phyloP scores from a whole-genome alignment of 2,797 vertebrate genomes.

The Octomys mimax region DNA sequence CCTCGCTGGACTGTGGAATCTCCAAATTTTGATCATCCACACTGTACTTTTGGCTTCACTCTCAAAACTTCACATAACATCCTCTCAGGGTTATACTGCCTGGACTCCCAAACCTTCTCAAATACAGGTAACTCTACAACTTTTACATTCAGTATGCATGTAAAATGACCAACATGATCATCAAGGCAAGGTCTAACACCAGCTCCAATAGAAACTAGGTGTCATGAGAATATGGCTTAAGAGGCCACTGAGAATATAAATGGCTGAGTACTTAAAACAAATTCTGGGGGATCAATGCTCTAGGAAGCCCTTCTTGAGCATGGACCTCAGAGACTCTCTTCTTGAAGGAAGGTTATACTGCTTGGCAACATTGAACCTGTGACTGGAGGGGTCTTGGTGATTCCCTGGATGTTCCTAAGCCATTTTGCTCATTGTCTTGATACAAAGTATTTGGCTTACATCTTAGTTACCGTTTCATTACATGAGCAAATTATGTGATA shows the following conservation, averaged over 20 bases:
- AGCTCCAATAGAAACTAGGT: not conserved
- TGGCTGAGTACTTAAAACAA: not conserved
- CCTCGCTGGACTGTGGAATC: too few species aligned
- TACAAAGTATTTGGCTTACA: not conserved
- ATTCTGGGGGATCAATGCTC: not conserved
- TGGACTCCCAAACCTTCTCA: not conserved
- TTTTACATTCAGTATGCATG: not conserved
- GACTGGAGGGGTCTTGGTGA: not conserved
- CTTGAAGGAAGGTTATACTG: not conserved
- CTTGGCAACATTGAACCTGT: not conserved
- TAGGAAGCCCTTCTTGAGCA: not conserved
- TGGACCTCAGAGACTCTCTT: not conserved
- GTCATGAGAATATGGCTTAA: not conserved
- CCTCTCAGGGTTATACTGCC: not conserved
- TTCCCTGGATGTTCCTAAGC: not conserved
- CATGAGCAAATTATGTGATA: not conserved
- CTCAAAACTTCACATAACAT: not conserved
- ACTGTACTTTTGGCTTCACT: too few species aligned
- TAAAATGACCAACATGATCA: not conserved
- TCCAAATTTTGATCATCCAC: too few species aligned
- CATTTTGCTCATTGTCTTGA: not conserved
- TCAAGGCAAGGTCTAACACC: not conserved
- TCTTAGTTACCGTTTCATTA: not conserved
- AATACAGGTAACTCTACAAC: not conserved
- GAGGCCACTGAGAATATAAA: not conserved